Evolutionary conservation across 2,888 invertebrate genomes (phyloP), one percentile per base, ranked within the genome.

Genomic region (Polyommatus iphigenia): DNA sequence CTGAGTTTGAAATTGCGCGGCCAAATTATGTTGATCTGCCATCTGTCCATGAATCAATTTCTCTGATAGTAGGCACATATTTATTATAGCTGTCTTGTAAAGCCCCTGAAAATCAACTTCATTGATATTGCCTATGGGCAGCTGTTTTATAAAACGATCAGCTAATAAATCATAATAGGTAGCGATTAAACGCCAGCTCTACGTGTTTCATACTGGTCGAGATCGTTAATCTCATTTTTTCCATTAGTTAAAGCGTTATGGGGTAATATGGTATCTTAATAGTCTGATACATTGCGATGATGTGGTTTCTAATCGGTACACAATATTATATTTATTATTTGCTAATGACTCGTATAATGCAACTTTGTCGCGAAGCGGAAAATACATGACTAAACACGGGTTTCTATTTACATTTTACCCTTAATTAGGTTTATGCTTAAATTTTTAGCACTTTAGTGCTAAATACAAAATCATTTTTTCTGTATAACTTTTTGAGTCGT

Each of bases 191-290:
- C 24, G 50, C 73, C 15, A 75, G 75, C 50, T 29, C 24, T 72
- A 72, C 36, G 71, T 57, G 41, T 62, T 46, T 46, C 59, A 72
- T 57, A 73, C 36, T 59, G 73, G 59, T 59, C 59, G n/a, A 59
- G 77, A 57, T 59, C 73, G 59, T 59, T 91, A 90, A 89, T 91
- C 90, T 84, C 84, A 82, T 82, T 83, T 85, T 85, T 82, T 89
- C 87, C 89, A 91, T 91, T 91, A 90, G 87, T 82, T 82, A 76
- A 84, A 80, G 83, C 83, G 85, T 88, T 85, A 87, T 79, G 80
- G 79, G 46, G 77, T 76, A 76, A 78, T 78, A 20, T 50, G 50
- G 75, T 75, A 75, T 75, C 32, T 54, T 75, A 75, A 75, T 54
- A 24, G 54, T 75, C 46, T 41, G 36, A 72, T 72, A 72, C 20